Conservation (phyloP, 1,140 invertebrate genomes). For the Pseudomyrmex pallidus region DNA sequence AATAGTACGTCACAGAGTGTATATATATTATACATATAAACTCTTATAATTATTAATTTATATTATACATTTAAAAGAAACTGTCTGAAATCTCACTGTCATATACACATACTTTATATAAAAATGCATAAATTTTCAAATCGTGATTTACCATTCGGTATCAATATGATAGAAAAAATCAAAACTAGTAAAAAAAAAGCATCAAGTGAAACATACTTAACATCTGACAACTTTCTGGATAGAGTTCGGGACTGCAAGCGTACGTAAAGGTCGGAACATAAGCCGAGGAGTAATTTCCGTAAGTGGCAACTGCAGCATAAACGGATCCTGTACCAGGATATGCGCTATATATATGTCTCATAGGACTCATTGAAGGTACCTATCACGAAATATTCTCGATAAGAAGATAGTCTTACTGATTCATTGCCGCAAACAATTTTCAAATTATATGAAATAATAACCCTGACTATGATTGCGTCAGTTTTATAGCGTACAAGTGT, state of each 20-base stretch:
- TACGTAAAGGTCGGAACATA: constrained; percentile 90
- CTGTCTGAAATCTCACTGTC: not conserved
- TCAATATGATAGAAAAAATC: not conserved
- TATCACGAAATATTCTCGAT: constrained; percentile 62
- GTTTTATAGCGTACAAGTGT: too few relatives aligned
- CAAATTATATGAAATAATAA: too few relatives aligned
- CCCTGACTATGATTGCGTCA: too few relatives aligned
- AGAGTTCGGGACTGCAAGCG: constrained; percentile 85
- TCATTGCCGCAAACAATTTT: not conserved
- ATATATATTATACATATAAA: not conserved
- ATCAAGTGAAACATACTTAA: constrained; percentile 78
- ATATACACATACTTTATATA: not conserved
- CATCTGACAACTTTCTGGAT: constrained; percentile 83
- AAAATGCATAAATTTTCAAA: not conserved
- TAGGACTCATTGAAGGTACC: constrained; percentile 74
- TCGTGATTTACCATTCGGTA: not conserved
- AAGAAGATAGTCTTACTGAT: not conserved
- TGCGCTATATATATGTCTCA: constrained; percentile 86
- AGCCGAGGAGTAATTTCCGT: constrained; percentile 83
- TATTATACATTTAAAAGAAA: not conserved
- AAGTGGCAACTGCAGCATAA: constrained; percentile 87
- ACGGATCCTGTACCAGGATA: constrained; percentile 88
- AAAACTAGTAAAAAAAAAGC: not conserved
- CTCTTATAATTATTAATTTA: not conserved
- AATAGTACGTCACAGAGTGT: too few relatives aligned